phyloP scores from a whole-genome alignment of 2,888 invertebrate species.

The Pyrochroa serraticornis region DNA sequence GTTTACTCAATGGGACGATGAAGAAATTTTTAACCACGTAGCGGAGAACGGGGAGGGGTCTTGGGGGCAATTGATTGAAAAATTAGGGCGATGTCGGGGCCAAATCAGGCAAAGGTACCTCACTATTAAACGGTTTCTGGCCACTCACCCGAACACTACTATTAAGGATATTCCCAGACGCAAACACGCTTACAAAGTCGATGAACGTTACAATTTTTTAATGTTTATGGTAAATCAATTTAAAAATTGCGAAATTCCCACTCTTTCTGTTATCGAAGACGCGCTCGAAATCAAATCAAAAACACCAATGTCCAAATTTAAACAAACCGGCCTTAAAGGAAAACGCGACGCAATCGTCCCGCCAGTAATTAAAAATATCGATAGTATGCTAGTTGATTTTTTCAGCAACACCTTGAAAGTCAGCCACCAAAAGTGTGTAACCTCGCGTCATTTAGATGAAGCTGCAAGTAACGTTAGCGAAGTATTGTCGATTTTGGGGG shows the following conservation, averaged over 20 bases:
- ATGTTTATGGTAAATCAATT: slow-evolving; percentile 32
- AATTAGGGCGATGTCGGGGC: slow-evolving; percentile 64
- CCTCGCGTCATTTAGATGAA: slow-evolving; percentile 18
- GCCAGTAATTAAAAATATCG: slow-evolving; percentile 24
- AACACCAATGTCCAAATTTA: not conserved
- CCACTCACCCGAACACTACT: slow-evolving; percentile 58
- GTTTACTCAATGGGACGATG: slow-evolving; percentile 70
- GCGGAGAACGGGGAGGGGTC: slow-evolving; percentile 56
- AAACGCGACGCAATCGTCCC: not conserved
- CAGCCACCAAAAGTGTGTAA: slow-evolving; percentile 4
- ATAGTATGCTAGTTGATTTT: slow-evolving; percentile 38
- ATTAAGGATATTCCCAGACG: slow-evolving; percentile 58
- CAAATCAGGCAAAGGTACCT: slow-evolving; percentile 67
- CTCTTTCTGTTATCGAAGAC: slow-evolving; percentile 30
- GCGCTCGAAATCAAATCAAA: slow-evolving; percentile 14
- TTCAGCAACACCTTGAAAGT: slow-evolving; percentile 35
- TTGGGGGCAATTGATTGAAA: slow-evolving; percentile 63
- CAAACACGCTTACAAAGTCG: slow-evolving; percentile 19
- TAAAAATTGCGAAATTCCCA: slow-evolving; percentile 28
- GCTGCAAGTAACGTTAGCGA: slow-evolving; percentile 29
- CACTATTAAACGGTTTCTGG: slow-evolving; percentile 62
- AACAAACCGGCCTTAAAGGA: not conserved
- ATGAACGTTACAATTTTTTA: slow-evolving; percentile 34
- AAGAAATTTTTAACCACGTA: slow-evolving; percentile 63
- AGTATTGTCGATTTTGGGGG: slow-evolving; percentile 35